Conservation (phyloP, 2,888 invertebrate species). For the Corbicula japonica region DNA sequence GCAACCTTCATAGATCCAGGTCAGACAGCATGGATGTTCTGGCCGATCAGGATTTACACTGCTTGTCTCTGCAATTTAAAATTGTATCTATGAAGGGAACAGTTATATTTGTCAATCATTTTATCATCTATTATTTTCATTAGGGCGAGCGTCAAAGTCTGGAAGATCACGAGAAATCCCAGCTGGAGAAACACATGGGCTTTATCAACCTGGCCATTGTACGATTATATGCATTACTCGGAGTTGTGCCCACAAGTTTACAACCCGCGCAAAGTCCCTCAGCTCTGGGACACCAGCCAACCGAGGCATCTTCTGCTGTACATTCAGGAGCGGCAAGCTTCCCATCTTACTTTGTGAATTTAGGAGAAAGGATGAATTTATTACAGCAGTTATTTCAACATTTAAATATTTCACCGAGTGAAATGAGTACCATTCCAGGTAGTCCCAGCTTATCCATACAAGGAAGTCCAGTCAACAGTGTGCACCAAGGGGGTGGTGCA, state of each 20-base stretch:
- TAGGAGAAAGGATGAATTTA: constrained; percentile 30
- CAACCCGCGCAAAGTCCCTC: constrained; percentile 46
- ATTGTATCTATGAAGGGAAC: too few relatives aligned
- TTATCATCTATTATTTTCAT: too few relatives aligned
- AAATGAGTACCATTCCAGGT: background rate
- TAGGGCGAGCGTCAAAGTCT: constrained; percentile 51
- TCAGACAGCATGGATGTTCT: too few relatives aligned
- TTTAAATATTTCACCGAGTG: constrained; percentile 9
- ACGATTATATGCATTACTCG: constrained; percentile 35
- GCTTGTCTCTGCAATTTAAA: too few relatives aligned
- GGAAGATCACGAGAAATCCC: constrained; percentile 41
- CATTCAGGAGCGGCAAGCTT: constrained; percentile 46
- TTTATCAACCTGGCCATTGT: constrained; percentile 48
- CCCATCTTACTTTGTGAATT: constrained; percentile 38
- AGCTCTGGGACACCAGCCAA: constrained; percentile 50
- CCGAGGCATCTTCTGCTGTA: constrained; percentile 30
- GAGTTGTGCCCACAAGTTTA: constrained; percentile 33
- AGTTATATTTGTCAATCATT: too few relatives aligned
- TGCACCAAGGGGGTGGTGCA: background rate
- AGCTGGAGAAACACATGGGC: constrained; percentile 47
- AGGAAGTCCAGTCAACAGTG: constrained; percentile 22
- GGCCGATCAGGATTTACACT: too few relatives aligned
- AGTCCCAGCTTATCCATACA: constrained; percentile 10
- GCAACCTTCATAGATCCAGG: too few relatives aligned
- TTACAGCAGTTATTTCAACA: constrained; percentile 41